phyloP scores from a whole-genome alignment of 2,797 vertebrate species.

The Dipus sagitta region DNA sequence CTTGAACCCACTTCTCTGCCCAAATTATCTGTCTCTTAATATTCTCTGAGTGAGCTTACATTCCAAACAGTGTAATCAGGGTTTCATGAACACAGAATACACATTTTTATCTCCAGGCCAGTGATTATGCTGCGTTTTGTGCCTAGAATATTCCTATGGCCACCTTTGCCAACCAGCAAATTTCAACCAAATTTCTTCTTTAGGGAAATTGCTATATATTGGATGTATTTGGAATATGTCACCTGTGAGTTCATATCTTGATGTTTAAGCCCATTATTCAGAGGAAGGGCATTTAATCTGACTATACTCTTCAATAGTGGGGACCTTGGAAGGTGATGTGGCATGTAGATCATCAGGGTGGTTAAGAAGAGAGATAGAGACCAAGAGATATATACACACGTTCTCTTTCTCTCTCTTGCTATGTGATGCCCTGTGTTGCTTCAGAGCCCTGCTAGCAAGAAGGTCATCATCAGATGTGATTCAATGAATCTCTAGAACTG shows the following conservation, averaged over 20 bases:
- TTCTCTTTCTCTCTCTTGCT: neutral
- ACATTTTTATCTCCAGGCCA: neutral
- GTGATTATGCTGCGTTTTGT: neutral
- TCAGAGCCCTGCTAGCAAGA: neutral
- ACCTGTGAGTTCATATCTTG: neutral
- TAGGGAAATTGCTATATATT: neutral
- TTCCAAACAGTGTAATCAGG: neutral
- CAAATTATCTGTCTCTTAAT: neutral
- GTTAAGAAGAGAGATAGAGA: neutral
- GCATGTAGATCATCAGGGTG: neutral
- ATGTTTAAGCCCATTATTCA: neutral
- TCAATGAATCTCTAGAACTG: neutral
- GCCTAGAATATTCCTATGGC: neutral
- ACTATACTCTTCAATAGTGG: neutral
- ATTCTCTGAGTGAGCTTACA: neutral
- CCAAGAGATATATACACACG: neutral
- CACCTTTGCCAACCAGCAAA: neutral
- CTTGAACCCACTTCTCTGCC: neutral
- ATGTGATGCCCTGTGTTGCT: neutral
- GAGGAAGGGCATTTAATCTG: neutral
- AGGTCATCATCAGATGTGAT: neutral
- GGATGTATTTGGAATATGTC: neutral
- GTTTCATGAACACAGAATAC: neutral
- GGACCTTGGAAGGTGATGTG: neutral
- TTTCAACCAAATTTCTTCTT: neutral